These are phyloP conservation scores for Ctenochaetus hawaiiensis DNA, from an alignment of 2,797 vertebrate species.

Conservation along the genomic window DNA sequence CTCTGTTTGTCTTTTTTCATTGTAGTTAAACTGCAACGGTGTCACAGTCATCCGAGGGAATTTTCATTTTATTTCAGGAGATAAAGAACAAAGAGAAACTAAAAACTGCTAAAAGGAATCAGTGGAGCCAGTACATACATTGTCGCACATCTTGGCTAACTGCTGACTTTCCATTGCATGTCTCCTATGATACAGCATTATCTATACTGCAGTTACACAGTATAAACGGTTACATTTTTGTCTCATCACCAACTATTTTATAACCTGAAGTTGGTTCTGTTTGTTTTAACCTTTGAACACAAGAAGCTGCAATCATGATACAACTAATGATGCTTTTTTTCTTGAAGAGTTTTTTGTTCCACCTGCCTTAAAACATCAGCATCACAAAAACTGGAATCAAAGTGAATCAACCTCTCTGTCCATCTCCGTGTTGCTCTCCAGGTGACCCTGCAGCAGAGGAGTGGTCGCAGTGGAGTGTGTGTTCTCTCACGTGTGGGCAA, in stretches of 20 bases:
- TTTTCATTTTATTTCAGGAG: constrained; percentile 21
- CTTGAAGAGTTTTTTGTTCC: not conserved
- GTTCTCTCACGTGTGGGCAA: constrained; percentile 96
- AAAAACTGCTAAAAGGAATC: constrained; percentile 13
- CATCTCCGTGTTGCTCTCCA: constrained; percentile 61
- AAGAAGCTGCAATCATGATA: not conserved
- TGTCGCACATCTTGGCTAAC: not conserved
- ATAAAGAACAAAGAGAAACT: constrained; percentile 3
- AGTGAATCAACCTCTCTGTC: not conserved
- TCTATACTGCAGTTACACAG: not conserved
- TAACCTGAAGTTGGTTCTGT: not conserved
- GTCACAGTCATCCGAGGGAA: not conserved
- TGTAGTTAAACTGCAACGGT: constrained; percentile 16
- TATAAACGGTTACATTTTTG: not conserved
- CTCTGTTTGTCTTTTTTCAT: constrained; percentile 36
- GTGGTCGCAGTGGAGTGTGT: constrained; percentile 99
- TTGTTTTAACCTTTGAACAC: not conserved
- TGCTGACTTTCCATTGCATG: not conserved
- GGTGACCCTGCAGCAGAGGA: constrained; percentile 97
- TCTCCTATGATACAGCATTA: not conserved
- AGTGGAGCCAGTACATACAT: constrained; percentile 25
- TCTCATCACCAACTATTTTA: no score
- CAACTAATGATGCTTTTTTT: not conserved
- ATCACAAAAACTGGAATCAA: not conserved
- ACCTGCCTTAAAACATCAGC: not conserved